These are phyloP conservation scores for Suillia variegata DNA, from an alignment of 2,888 invertebrate species.

Conservation along the genomic window DNA sequence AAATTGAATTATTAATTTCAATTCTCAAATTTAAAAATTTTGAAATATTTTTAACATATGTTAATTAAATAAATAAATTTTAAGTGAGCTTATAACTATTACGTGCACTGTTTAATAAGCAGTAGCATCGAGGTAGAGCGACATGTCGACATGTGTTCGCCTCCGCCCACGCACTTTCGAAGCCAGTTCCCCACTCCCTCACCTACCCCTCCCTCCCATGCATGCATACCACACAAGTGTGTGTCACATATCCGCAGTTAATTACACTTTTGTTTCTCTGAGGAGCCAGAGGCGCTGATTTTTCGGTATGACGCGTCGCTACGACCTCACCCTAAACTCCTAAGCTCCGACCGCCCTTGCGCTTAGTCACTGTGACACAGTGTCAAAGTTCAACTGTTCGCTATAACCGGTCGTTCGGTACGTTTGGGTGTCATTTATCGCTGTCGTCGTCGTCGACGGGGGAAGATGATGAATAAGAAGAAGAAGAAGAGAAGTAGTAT, in stretches of 20 bases:
- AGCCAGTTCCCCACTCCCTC: background rate
- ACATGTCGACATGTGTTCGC: too few species aligned
- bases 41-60: too few species aligned
- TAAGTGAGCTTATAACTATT: too few species aligned
- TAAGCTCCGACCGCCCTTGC: background rate
- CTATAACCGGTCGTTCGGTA: too few species aligned
- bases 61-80: too few species aligned
- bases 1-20: too few species aligned
- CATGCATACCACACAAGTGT: background rate
- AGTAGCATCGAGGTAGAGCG: too few species aligned
- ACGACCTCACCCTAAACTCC: background rate
- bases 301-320: background rate
- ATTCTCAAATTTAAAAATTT: too few species aligned
- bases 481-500: too few species aligned
- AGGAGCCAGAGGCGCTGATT: constrained; percentile 6
- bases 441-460: constrained; percentile 16
- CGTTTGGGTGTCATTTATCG: constrained; percentile 18
- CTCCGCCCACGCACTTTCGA: background rate
- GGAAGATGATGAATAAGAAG: too few species aligned
- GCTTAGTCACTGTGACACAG: background rate
- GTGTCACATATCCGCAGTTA: constrained; percentile 37
- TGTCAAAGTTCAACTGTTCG: constrained; percentile 27
- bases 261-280: constrained; percentile 37
- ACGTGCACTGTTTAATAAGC: too few species aligned
- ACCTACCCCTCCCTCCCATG: background rate